Evolutionary conservation across 2,113 vertebrate genomes (phyloP), one percentile per base, ranked within the genome.

Genomic region (Thomomys bottae): DNA sequence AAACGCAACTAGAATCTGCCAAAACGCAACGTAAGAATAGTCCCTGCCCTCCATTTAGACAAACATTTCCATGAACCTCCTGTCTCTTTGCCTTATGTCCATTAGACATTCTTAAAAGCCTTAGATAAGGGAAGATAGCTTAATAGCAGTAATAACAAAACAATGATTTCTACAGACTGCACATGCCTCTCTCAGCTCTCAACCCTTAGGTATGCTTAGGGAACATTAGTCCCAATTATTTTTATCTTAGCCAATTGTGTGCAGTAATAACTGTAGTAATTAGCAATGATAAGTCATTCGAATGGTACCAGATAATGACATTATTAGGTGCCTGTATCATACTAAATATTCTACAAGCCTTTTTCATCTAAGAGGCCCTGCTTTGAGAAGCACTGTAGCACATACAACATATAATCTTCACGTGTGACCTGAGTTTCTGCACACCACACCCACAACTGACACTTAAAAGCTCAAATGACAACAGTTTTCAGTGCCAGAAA

Each of bases 211-310:
- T 42, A 14, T 2, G 79, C 76, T 90, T 82, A 32, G 24, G 23
- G 54, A 17, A 32, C 49, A 23, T 61, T 70, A 76, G 57, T 54
- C 26, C 79, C 64, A 36, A 84, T 92, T 68, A 92, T 71, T 95
- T 70, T 94, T 77, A 92, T 61, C 75, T 89, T 12, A 40, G 70
- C 28, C 42, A 80, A 75, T 83, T 57, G 83, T 17, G 36, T 26
- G 78, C 77, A 81, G 38, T 67, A 94, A 66, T 54, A 76, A 90
- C 42, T 30, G 30, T 0, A 66, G 63, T 90, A 91, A 61, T 91
- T 63, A 89, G 82, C 23, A 54, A 57, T 12, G 32, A 36, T 64
- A 59, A 38, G 34, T 54, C 70, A 82, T 17, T 67, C 36, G 49
- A 86, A 76, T n/a, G 36, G 23, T 14, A 66, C 40, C 85, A 40